Conservation (phyloP, 1,140 invertebrate genomes). For the Subanguina moxae region DNA sequence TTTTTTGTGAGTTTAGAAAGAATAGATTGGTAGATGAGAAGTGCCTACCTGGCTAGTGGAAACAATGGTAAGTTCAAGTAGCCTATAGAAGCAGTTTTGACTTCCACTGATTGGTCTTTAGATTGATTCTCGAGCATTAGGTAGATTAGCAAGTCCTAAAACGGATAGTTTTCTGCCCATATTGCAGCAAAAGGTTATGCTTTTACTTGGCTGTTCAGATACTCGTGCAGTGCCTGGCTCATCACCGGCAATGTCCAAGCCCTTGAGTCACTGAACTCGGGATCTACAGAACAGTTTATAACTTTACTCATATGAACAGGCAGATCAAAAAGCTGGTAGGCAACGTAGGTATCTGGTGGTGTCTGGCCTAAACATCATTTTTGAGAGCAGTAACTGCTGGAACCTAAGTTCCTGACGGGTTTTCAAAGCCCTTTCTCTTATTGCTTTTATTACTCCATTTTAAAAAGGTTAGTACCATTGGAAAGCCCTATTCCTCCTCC, state of each 20-base stretch:
- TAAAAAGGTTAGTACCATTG: too few relatives aligned
- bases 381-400: background rate
- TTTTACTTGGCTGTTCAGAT: constrained; percentile 24
- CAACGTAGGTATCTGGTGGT: constrained; percentile 38
- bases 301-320: constrained; percentile 35
- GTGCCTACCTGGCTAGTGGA: constrained; percentile 4
- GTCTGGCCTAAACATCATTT: constrained; percentile 16
- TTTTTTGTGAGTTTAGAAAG: too few relatives aligned
- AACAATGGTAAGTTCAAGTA: constrained; percentile 17
- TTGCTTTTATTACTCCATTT: too few relatives aligned
- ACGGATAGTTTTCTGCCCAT: background rate
- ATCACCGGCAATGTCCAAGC: constrained; percentile 32
- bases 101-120: background rate
- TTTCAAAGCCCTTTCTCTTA: too few relatives aligned
- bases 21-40: too few relatives aligned
- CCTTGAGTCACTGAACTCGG: constrained; percentile 26
- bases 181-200: background rate
- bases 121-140: constrained; percentile 13
- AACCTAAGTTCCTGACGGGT: too few relatives aligned
- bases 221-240: constrained; percentile 37
- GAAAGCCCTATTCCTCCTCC: too few relatives aligned
- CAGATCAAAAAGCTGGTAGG: constrained; percentile 45
- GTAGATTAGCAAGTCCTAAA: constrained; percentile 28
- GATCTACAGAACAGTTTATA: background rate
- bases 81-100: constrained; percentile 6